Evolutionary conservation across 2,113 vertebrate genomes (phyloP).

Genomic region (Pterocles gutturalis): DNA sequence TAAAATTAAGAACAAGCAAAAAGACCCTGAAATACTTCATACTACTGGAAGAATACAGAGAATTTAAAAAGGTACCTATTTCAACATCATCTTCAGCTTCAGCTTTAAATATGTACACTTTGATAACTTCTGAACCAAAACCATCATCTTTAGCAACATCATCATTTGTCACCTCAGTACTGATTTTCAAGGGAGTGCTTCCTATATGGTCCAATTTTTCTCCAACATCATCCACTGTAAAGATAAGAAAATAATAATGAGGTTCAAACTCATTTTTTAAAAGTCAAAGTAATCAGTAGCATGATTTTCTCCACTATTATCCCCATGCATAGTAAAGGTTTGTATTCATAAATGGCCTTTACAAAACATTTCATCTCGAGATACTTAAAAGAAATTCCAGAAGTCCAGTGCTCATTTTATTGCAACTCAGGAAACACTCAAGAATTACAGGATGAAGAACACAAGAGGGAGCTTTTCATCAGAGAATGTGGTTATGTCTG

Average conservation of each 20-base stretch:
- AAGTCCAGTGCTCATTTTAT: background rate
- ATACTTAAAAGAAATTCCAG: background rate
- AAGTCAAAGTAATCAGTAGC: background rate
- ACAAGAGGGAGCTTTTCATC: background rate
- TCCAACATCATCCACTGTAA: constrained; percentile 95
- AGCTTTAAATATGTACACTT: constrained; percentile 99
- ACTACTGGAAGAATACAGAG: background rate
- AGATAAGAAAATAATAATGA: constrained; percentile 42
- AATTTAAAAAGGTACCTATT: constrained; percentile 82
- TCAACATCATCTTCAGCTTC: constrained; percentile 99
- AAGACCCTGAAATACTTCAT: background rate
- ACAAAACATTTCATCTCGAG: background rate
- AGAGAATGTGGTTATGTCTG: background rate
- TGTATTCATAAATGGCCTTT: background rate
- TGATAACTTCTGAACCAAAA: constrained; percentile 96
- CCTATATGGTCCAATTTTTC: constrained; percentile 95
- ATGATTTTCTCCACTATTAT: background rate
- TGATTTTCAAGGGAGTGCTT: constrained; percentile 93
- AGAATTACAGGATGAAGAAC: background rate
- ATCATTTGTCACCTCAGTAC: constrained; percentile 90
- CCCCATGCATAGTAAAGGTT: background rate
- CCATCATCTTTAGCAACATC: constrained; percentile 92
- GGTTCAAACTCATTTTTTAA: background rate
- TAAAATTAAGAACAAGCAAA: background rate
- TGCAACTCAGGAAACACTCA: background rate